Conservation (phyloP, 2,113 vertebrate genomes). For the Tenebrosternarchus preto region DNA sequence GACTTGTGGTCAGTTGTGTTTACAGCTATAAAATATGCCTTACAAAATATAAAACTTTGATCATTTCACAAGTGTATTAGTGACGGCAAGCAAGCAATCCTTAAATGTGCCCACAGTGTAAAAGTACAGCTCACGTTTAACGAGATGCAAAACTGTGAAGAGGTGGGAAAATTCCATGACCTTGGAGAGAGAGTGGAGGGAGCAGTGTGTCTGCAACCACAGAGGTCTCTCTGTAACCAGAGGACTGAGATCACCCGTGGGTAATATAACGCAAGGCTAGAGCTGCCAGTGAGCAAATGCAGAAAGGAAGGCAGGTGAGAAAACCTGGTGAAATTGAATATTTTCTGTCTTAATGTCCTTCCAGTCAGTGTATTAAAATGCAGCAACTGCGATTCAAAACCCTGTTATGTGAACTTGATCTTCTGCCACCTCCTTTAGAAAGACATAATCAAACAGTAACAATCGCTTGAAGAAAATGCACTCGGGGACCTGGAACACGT, state of each 20-base stretch:
- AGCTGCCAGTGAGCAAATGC: not conserved
- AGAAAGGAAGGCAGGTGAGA: not conserved
- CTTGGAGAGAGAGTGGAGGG: not conserved
- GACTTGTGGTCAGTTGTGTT: conserved; percentile 1
- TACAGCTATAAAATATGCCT: not conserved
- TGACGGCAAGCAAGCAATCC: not conserved
- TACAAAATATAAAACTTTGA: not conserved
- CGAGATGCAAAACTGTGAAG: conserved; percentile 5
- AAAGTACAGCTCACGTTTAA: not conserved
- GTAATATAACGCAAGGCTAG: conserved; percentile 9
- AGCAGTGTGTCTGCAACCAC: not conserved
- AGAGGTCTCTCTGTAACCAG: conserved; percentile 16
- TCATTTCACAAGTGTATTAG: not conserved
- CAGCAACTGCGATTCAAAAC: conserved; percentile 33
- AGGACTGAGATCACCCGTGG: not conserved
- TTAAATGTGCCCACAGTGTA: not conserved
- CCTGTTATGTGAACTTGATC: conserved; percentile 21
- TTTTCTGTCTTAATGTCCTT: conserved; percentile 40
- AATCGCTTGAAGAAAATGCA: conserved; percentile 15
- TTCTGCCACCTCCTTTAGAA: conserved; percentile 12
- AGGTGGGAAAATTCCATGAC: conserved; percentile 2
- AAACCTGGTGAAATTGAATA: conserved; percentile 37
- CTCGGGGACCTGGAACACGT: not conserved
- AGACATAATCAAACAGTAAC: conserved; percentile 18
- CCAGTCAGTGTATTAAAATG: conserved; percentile 42